A percentile compares a stretch with the other conserved stretches of the same genome.
Conservation (phyloP, 2,888 invertebrate genomes). For the Synergus laeviventris region DNA sequence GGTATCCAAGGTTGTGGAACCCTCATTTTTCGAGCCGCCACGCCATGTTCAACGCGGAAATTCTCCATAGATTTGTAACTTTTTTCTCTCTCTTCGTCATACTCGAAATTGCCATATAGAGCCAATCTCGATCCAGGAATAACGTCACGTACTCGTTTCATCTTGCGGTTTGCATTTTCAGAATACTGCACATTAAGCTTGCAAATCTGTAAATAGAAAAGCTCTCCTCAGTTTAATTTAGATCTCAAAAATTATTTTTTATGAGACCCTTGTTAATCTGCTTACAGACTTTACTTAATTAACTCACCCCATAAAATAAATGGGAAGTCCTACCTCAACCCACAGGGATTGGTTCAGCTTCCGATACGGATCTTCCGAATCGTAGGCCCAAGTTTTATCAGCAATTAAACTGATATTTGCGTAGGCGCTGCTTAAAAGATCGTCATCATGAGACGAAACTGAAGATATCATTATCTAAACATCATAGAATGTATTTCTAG, state of each 20-base stretch:
- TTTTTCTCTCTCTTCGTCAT: constrained; percentile 79
- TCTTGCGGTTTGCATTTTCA: constrained; percentile 63
- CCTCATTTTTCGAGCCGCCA: not conserved
- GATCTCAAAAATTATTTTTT: not conserved
- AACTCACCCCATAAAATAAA: constrained; percentile 2
- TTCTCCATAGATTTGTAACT: constrained; percentile 66
- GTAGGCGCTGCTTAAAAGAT: constrained; percentile 68
- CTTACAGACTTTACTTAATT: not conserved
- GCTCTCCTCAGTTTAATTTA: not conserved
- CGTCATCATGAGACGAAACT: constrained; percentile 66
- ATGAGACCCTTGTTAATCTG: not conserved
- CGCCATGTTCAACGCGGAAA: not conserved
- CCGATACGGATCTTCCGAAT: constrained; percentile 66
- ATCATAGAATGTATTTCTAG: constrained; percentile 55
- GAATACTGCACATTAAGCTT: constrained; percentile 60
- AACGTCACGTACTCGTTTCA: constrained; percentile 80
- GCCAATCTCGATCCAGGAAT: constrained; percentile 82
- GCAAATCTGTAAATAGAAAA: constrained; percentile 55
- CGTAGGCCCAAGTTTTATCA: constrained; percentile 68
- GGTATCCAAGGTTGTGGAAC: constrained; percentile 69
- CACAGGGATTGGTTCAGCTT: constrained; percentile 69
- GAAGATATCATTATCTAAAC: constrained; percentile 69
- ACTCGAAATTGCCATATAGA: constrained; percentile 79
- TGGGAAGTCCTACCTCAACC: constrained; percentile 64
- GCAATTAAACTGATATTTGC: constrained; percentile 71